These are phyloP conservation scores for Euzophera pinguis DNA, from an alignment of 2,888 invertebrate species.

Conservation along the genomic window DNA sequence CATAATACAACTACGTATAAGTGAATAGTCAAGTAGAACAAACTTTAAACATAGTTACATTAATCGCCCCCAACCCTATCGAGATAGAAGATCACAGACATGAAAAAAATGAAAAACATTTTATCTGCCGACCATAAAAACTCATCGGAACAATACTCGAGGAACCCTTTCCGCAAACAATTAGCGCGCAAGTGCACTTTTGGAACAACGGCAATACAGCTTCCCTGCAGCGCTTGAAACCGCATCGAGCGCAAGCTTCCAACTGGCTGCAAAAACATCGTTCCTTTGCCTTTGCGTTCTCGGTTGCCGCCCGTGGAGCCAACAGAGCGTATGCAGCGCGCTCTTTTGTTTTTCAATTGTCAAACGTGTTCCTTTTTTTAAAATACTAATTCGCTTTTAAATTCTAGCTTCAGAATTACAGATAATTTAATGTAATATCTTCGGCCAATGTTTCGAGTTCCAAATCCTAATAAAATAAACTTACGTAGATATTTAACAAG, in stretches of 20 bases:
- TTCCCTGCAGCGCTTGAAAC: constrained; percentile 38
- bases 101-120: constrained; percentile 11
- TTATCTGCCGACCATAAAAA: constrained; percentile 56
- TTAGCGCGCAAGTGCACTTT: constrained; percentile 71
- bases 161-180: constrained; percentile 78
- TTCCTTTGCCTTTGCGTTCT: constrained; percentile 63
- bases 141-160: constrained; percentile 65
- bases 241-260: constrained; percentile 42
- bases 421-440: not conserved
- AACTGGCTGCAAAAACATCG: constrained; percentile 60
- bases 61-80: not conserved
- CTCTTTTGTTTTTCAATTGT: constrained; percentile 59
- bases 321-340: constrained; percentile 45
- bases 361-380: constrained; percentile 27
- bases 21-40: not conserved
- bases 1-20: not conserved
- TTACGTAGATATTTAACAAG: not conserved
- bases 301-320: constrained; percentile 45
- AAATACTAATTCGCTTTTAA: constrained; percentile 18
- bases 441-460: not conserved
- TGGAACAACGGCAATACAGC: constrained; percentile 69
- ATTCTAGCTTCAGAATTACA: not conserved
- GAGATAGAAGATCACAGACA: constrained; percentile 1
- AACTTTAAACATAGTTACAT: constrained; percentile 4
- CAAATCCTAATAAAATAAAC: not conserved